These are phyloP conservation scores for Cacatua alba DNA, from an alignment of 2,113 vertebrate genomes.

Conservation along the genomic window DNA sequence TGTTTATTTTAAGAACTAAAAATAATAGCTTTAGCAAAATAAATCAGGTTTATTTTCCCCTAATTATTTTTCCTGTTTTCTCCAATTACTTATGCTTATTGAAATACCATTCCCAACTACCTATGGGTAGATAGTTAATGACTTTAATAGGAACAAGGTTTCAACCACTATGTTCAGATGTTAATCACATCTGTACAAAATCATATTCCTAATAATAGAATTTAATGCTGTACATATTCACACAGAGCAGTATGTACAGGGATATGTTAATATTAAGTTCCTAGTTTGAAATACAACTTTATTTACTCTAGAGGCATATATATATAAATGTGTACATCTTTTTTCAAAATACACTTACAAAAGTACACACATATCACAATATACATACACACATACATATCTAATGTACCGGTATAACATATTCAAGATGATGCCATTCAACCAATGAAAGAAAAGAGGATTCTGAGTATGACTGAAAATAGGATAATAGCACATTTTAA, in stretches of 20 bases:
- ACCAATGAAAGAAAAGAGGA: not conserved
- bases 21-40: not conserved
- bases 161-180: not conserved
- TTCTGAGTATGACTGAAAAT: not conserved
- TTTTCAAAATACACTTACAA: not conserved
- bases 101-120: not conserved
- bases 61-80: not conserved
- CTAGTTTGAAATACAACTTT: not conserved
- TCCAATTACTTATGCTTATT: not conserved
- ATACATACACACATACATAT: not conserved
- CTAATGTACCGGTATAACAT: not conserved
- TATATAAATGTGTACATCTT: not conserved
- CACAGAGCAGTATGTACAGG: not conserved
- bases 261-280: not conserved
- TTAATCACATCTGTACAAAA: not conserved
- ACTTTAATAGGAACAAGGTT: not conserved
- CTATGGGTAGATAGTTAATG: not conserved
- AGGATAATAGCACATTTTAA: not conserved
- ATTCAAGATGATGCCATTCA: not conserved
- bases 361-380: not conserved
- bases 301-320: not conserved
- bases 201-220: not conserved
- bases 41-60: not conserved
- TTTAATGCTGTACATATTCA: not conserved
- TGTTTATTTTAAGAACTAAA: not conserved